Base-by-base conservation (phyloP, 37 sponge, comb jelly and placozoan species). In the Corticium candelabrum region DNA sequence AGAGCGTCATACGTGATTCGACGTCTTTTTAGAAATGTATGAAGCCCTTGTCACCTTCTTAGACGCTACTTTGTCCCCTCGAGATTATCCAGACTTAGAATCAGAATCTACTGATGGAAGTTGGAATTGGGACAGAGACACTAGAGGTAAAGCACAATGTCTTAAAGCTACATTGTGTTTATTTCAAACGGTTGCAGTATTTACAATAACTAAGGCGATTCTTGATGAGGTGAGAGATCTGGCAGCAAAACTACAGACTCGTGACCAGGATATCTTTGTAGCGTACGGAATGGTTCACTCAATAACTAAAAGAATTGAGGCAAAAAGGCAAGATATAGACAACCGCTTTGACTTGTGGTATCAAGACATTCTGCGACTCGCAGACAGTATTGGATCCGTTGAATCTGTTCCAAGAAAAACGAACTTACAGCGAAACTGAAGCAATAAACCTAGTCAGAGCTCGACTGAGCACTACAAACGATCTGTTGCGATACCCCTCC, bases 1-100 rank as follows among this genome's bases (percentile, higher is more conserved):
- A 41, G 82, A 85, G 70, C 41, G 86, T 39, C 82, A 82, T 57
- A 85, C 82, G 33, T 84, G 85, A 74, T 82, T 84, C 30, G 85
- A 85, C 76, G 37, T 29, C 76, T 82, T 62, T n/a, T 35, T 79
- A 35, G 76, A 85, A 35, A 32, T 85, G 34, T 85, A 84, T 34
- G n/a, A 74, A 82, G 56, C 57, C 40, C 30, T 83, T 68, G 38
- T 85, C 35, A 76, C 57, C 68, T 85, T 35, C 68, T 40, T 81
- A 15, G 81, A 75, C 39, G 81, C 85, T 2, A 85, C 81, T 38
- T 31, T 85, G 36, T 31, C 41, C 70, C 84, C 68, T 71, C 75
- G 38, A 39, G 81, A 77, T 37, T 84, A 84, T 37, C 75, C 75
- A 27, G 2, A 82, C 0, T 34, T 81, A 15, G 27, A 5, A 39